Evolutionary conservation across 2,888 invertebrate genomes (phyloP).

Genomic region (Heteropelma amictum): DNA sequence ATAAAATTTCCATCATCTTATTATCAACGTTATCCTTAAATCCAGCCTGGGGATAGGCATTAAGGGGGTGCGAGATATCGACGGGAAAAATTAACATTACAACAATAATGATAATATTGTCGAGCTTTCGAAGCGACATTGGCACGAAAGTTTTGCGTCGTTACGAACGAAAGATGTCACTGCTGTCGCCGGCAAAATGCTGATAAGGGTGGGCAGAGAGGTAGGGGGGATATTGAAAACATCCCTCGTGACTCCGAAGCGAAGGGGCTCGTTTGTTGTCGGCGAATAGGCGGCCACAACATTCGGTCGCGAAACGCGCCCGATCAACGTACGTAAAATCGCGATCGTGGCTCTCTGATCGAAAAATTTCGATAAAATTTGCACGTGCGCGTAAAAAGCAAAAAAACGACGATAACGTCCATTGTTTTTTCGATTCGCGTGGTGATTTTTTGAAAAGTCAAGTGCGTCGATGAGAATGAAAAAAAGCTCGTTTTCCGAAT

Average conservation of each 20-base stretch:
- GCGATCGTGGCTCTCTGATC: constrained; percentile 56
- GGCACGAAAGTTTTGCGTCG: too few relatives aligned
- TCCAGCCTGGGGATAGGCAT: not conserved
- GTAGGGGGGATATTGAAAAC: constrained; percentile 33
- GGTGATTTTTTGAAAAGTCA: not conserved
- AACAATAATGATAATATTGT: not conserved
- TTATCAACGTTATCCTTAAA: not conserved
- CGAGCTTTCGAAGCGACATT: not conserved
- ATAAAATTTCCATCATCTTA: not conserved
- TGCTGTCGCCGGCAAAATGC: not conserved
- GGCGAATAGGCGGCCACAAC: constrained; percentile 60
- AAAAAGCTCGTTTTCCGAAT: too few relatives aligned
- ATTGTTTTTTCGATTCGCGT: not conserved
- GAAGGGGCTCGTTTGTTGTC: constrained; percentile 63
- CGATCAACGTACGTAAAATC: constrained; percentile 56
- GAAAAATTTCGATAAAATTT: constrained; percentile 29
- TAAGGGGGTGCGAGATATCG: not conserved
- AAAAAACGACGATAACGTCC: too few relatives aligned
- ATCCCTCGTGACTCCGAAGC: constrained; percentile 60
- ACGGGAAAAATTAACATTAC: not conserved
- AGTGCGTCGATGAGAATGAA: too few relatives aligned
- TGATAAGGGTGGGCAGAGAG: too few relatives aligned
- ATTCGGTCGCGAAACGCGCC: constrained; percentile 63
- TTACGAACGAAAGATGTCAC: too few relatives aligned
- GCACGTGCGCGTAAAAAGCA: constrained; percentile 54